A percentile compares a stretch with the other conserved stretches of the same genome.
Evolutionary conservation across 2,113 vertebrate genomes (phyloP).

Genomic region (Acanthisitta chloris): DNA sequence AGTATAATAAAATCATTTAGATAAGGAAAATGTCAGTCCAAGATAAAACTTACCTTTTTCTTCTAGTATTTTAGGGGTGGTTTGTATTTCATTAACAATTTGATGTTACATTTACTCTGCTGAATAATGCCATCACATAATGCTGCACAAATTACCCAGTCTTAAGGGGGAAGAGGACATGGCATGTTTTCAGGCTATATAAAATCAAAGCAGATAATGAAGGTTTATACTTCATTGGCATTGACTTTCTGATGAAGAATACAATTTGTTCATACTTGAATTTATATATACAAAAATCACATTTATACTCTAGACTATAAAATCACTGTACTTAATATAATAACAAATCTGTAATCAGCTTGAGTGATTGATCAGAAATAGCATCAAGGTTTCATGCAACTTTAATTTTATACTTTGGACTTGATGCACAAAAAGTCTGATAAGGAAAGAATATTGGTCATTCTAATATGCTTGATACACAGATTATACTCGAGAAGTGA

Average conservation of each 20-base stretch:
- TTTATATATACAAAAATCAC: background rate
- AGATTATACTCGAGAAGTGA: slow-evolving; percentile 26
- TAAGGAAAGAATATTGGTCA: slow-evolving; percentile 38
- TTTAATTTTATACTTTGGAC: slow-evolving; percentile 62
- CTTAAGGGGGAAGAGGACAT: background rate
- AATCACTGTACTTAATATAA: background rate
- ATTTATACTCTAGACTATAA: background rate
- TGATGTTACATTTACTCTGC: background rate
- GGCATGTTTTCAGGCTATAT: background rate
- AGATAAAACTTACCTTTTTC: background rate
- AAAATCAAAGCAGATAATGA: slow-evolving; percentile 1
- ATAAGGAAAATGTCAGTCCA: slow-evolving; percentile 26
- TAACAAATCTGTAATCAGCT: slow-evolving; percentile 21
- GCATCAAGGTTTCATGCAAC: slow-evolving; percentile 60
- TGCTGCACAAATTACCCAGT: background rate
- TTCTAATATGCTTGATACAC: slow-evolving; percentile 53
- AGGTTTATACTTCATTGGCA: background rate
- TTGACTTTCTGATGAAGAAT: background rate
- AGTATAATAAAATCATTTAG: slow-evolving; percentile 33
- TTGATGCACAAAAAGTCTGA: slow-evolving; percentile 41
- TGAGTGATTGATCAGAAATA: slow-evolving; percentile 41
- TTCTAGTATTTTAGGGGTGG: background rate
- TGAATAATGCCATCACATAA: background rate
- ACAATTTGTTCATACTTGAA: background rate
- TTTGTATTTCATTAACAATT: background rate